phyloP scores from a whole-genome alignment of 2,113 vertebrate species.

The Gymnarchus niloticus region DNA sequence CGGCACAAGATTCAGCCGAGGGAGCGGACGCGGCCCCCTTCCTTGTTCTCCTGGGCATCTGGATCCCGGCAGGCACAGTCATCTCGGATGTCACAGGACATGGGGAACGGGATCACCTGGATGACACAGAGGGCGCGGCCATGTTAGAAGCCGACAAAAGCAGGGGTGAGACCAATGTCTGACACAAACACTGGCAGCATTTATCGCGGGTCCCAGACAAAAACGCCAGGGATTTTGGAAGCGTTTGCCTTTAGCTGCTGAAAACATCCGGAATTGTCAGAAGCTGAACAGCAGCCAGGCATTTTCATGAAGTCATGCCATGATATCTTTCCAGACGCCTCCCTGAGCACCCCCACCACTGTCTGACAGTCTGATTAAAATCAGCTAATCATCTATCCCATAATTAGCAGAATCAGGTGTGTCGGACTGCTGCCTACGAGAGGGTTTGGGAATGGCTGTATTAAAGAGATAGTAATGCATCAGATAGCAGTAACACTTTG shows the following conservation, averaged over 20 bases:
- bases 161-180: no score
- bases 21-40: constrained; percentile 67
- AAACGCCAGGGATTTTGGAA: neutral
- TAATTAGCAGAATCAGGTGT: neutral
- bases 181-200: no score
- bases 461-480: neutral
- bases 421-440: neutral
- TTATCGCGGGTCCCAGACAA: neutral
- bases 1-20: constrained; percentile 68
- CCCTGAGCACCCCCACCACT: neutral
- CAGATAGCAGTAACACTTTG: no score
- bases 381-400: neutral
- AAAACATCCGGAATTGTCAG: neutral
- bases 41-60: constrained; percentile 79
- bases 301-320: neutral
- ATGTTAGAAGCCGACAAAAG: no score
- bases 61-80: constrained; percentile 94
- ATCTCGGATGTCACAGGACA: constrained; percentile 84
- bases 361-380: no score
- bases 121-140: constrained; percentile 25
- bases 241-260: neutral
- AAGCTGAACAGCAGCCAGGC: neutral
- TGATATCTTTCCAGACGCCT: neutral
- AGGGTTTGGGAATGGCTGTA: neutral
- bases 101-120: constrained; percentile 92